Evolutionary conservation across 2,113 vertebrate genomes (phyloP), one percentile per base, ranked within the genome.

Genomic region (Lophochroa leadbeateri): DNA sequence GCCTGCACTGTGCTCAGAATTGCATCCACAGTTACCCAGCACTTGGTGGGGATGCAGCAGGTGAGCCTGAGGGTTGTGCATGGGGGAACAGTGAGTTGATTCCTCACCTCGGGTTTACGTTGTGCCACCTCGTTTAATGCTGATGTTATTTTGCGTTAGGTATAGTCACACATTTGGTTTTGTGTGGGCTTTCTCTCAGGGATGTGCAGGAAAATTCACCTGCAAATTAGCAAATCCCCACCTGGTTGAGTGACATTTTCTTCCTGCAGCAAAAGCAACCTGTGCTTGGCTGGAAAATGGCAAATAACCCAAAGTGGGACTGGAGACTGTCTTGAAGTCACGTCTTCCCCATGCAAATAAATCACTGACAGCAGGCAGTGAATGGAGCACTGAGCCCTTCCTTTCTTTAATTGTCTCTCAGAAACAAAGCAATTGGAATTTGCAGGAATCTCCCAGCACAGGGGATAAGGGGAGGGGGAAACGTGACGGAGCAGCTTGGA

Each of bases 21-120:
- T 21, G 49, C 16, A 5, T 41, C 41, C 44, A 76, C 75, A 10
- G 50, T 12, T 21, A 28, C 16, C 55, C 64, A 21, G 33, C 29
- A 2, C 68, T 49, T 18, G 2, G 31, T 31, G 49, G 1, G 35
- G 0, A 5, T 21, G 79, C 69, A 58, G 57, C 37, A 25, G 77
- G 18, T 41, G 53, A 49, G 61, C 46, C 65, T 35, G 41, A 64
- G 65, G 74, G 46, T 25, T 5, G 86, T 44, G 82, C 23, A 0
- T 1, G 11, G 79, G 27, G 35, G 1, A 1, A 0, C 27, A 21
- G 57, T 0, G 3, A 14, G 68, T 2, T 8, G 9, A 1, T n/a
- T 53, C 67, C 33, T 16, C 5, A 3, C 44, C 44, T 39, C 37
- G 0, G 24, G 39, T 9, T 14, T 6, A 6, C 27, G 8, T 17